phyloP scores from a whole-genome alignment of 1,140 invertebrate genomes.

The Macrosteles quadrilineatus region DNA sequence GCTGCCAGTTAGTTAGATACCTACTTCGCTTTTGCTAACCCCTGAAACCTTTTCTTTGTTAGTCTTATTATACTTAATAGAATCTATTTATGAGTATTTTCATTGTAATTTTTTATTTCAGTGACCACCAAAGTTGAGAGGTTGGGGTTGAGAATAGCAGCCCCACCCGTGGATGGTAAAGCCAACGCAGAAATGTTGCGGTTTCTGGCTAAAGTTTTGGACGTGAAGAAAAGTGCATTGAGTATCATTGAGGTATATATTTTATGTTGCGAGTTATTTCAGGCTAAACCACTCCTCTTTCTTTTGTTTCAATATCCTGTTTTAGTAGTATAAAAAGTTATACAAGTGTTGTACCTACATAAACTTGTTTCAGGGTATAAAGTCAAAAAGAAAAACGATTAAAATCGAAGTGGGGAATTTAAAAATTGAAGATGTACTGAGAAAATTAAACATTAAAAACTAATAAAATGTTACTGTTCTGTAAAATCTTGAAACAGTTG shows the following conservation, averaged over 20 bases:
- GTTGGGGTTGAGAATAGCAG: slow-evolving; percentile 69
- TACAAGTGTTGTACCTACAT: background rate
- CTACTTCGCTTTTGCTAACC: no score
- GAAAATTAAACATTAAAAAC: background rate
- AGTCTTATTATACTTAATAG: no score
- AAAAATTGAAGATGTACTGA: background rate
- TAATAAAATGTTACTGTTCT: no score
- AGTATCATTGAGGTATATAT: slow-evolving; percentile 60
- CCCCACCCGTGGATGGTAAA: slow-evolving; percentile 76
- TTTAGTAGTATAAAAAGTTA: background rate
- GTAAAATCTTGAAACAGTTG: no score
- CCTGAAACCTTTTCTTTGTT: no score
- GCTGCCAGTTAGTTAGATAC: no score
- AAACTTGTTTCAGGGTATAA: background rate
- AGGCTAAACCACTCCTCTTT: background rate
- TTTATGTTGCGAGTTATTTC: background rate
- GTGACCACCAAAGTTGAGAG: slow-evolving; percentile 57
- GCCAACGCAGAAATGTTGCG: slow-evolving; percentile 75
- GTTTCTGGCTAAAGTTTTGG: slow-evolving; percentile 66
- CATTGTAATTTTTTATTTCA: no score
- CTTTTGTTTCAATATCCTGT: background rate
- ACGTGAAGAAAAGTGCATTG: slow-evolving; percentile 69
- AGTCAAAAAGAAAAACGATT: background rate
- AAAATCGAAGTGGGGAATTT: background rate
- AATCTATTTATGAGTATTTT: no score